Conservation (phyloP, 2,113 vertebrate species). For the Phylloscopus whistleri region DNA sequence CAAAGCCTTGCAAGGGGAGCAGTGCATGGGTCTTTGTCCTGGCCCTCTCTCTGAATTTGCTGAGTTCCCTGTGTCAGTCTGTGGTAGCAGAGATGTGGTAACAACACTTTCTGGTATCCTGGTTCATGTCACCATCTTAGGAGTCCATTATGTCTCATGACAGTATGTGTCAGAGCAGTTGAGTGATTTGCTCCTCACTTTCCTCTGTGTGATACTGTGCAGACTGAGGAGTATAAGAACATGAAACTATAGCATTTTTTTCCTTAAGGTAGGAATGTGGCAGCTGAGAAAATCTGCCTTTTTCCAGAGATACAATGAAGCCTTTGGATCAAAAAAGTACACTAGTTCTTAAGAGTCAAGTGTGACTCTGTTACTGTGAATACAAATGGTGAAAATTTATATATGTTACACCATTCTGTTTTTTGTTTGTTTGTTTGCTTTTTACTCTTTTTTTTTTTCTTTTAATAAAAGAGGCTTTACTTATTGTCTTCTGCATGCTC, state of each 20-base stretch:
- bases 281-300: neutral
- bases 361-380: neutral
- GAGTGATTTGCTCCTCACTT: neutral
- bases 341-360: neutral
- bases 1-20: neutral
- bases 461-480: neutral
- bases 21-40: neutral
- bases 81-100: neutral
- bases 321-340: neutral
- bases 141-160: neutral
- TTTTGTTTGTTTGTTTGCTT: neutral
- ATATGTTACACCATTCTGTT: neutral
- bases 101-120: neutral
- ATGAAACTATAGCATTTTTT: neutral
- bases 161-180: neutral
- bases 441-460: neutral
- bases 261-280: neutral
- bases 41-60: neutral
- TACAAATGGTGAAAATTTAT: neutral
- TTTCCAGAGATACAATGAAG: neutral
- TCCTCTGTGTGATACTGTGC: neutral
- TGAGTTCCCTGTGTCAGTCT: neutral
- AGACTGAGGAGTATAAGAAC: accelerated
- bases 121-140: accelerated
- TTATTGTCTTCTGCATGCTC: neutral